These are phyloP conservation scores for Chloromyia formosa DNA, from an alignment of 2,888 invertebrate genomes.

Conservation along the genomic window DNA sequence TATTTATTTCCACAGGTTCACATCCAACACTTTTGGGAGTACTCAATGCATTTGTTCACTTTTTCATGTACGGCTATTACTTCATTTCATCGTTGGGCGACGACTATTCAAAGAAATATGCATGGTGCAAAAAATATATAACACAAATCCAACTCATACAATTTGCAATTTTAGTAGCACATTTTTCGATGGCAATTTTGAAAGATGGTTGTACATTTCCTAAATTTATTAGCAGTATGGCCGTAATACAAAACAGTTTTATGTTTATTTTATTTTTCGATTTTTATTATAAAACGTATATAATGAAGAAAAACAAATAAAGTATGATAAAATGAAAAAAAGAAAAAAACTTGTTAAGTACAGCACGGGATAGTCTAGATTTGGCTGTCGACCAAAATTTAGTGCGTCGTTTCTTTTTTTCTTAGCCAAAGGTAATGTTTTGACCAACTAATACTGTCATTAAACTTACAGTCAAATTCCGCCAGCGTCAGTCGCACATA, in stretches of 20 bases:
- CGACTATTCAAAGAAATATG: conserved; percentile 71
- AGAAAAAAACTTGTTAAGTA: neutral
- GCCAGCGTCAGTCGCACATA: too few relatives aligned
- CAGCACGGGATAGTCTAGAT: too few relatives aligned
- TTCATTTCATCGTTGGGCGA: conserved; percentile 75
- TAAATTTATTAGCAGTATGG: conserved; percentile 54
- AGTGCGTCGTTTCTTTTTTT: too few relatives aligned
- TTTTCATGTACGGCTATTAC: conserved; percentile 86
- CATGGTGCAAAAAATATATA: conserved; percentile 84
- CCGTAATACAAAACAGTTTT: conserved; percentile 59
- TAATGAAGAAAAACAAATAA: conserved; percentile 50
- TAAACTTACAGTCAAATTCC: too few relatives aligned
- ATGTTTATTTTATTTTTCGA: conserved; percentile 63
- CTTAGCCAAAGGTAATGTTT: too few relatives aligned
- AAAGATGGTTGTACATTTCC: conserved; percentile 57
- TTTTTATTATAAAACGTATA: conserved; percentile 60
- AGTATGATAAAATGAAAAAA: too few relatives aligned
- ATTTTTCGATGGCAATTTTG: conserved; percentile 17
- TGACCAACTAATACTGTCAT: too few relatives aligned
- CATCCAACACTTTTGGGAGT: conserved; percentile 75
- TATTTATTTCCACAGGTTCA: conserved; percentile 67
- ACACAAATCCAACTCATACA: conserved; percentile 79
- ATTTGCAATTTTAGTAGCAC: conserved; percentile 43
- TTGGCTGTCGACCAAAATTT: too few relatives aligned
- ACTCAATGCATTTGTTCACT: conserved; percentile 80